Conservation (phyloP, 1,140 invertebrate genomes). For the Atopsyche davidsoni region DNA sequence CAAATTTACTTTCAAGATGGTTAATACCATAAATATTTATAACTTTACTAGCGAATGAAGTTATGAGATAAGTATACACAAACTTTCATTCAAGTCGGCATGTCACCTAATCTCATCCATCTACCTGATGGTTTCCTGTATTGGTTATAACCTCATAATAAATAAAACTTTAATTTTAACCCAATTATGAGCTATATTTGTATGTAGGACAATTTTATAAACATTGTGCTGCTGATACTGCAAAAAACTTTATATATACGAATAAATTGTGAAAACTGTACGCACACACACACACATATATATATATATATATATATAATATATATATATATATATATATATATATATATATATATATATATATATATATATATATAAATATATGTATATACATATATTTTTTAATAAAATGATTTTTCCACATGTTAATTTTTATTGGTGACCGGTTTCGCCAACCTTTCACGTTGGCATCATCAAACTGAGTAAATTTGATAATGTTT, state of each 20-base stretch:
- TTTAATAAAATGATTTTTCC: too few relatives aligned
- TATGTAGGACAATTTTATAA: not conserved
- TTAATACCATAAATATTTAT: too few relatives aligned
- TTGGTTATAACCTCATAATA: not conserved
- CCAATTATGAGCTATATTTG: not conserved
- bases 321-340: constrained; percentile 7
- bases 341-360: constrained; percentile 9
- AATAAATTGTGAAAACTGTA: constrained; percentile 1
- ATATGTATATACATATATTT: not conserved
- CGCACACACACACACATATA: not conserved
- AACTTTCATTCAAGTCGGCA: not conserved
- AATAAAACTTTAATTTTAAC: not conserved
- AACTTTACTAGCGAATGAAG: too few relatives aligned
- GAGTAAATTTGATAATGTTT: too few relatives aligned
- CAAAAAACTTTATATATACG: not conserved
- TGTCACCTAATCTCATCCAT: not conserved
- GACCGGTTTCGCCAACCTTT: too few relatives aligned
- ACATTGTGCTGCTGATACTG: not conserved
- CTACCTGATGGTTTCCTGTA: not conserved
- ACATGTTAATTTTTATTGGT: too few relatives aligned
- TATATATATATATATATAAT: not conserved
- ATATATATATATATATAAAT: constrained; percentile 5
- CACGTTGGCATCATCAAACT: too few relatives aligned
- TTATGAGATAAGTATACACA: too few relatives aligned
- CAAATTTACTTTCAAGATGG: too few relatives aligned